Conservation (phyloP, 2,113 vertebrate species). For the Trematocara unimaculatum region DNA sequence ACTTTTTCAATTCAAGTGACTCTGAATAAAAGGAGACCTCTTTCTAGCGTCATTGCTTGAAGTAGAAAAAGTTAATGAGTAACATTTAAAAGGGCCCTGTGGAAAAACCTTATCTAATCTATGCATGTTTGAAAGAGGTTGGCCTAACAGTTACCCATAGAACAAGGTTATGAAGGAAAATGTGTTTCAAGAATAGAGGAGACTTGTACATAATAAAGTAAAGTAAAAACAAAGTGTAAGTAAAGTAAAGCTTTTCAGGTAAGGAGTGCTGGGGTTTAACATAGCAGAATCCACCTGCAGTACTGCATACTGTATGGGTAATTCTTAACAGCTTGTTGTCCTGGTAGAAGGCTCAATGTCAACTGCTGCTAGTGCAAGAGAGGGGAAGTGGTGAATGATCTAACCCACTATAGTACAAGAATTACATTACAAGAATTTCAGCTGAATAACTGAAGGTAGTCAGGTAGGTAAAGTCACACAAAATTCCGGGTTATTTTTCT, state of each 20-base stretch:
- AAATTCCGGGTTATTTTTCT: not conserved
- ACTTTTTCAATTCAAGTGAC: not conserved
- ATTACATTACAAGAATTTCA: not conserved
- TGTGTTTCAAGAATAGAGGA: not conserved
- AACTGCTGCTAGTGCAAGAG: not conserved
- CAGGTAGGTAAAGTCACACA: not conserved
- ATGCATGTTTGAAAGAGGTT: not conserved
- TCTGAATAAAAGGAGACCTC: not conserved
- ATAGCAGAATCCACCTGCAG: not conserved
- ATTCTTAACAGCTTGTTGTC: not conserved
- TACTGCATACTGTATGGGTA: not conserved
- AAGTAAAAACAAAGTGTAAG: not conserved
- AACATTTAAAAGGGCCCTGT: not conserved
- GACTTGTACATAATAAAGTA: not conserved
- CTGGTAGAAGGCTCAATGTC: not conserved
- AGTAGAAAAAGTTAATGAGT: conserved; percentile 27
- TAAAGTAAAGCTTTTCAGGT: not conserved
- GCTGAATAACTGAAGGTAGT: not conserved
- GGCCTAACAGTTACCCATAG: not conserved
- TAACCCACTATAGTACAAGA: not conserved
- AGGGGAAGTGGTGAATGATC: not conserved
- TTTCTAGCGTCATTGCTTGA: not conserved
- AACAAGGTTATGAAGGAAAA: not conserved
- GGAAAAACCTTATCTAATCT: conserved; percentile 35
- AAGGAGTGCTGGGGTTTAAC: not conserved